Evolutionary conservation across 2,113 vertebrate genomes (phyloP).

Genomic region (Catharus bicknelli): DNA sequence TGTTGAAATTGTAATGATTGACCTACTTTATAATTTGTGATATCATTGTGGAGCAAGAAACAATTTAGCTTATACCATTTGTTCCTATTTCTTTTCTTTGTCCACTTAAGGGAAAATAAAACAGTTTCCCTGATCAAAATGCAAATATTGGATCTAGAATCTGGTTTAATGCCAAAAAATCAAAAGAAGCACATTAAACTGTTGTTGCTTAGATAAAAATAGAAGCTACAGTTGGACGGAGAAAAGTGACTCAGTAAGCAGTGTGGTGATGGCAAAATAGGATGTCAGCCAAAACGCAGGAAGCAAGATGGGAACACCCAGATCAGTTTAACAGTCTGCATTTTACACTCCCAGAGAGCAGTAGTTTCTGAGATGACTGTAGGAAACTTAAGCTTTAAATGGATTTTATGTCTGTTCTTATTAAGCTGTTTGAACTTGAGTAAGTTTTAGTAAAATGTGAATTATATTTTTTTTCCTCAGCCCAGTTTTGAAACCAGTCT

Average conservation of each 20-base stretch:
- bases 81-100: neutral
- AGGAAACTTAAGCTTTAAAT: neutral
- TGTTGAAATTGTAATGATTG: neutral
- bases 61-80: neutral
- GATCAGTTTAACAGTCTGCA: constrained; percentile 29
- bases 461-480: neutral
- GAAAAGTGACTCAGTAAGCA: constrained; percentile 55
- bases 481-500: neutral
- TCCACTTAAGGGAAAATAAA: neutral
- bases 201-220: constrained; percentile 51
- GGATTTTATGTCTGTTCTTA: neutral
- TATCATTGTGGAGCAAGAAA: neutral
- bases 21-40: neutral
- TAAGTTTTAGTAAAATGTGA: neutral
- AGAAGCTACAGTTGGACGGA: constrained; percentile 47
- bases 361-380: neutral
- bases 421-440: neutral
- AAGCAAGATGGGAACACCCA: constrained; percentile 65
- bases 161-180: neutral
- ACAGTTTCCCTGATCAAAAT: neutral
- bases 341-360: neutral
- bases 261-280: constrained; percentile 50
- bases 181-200: neutral
- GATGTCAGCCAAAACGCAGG: constrained; percentile 52
- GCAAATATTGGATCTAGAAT: neutral